These are phyloP conservation scores for Noctua fimbriata DNA, from an alignment of 2,888 invertebrate species.

Conservation along the genomic window DNA sequence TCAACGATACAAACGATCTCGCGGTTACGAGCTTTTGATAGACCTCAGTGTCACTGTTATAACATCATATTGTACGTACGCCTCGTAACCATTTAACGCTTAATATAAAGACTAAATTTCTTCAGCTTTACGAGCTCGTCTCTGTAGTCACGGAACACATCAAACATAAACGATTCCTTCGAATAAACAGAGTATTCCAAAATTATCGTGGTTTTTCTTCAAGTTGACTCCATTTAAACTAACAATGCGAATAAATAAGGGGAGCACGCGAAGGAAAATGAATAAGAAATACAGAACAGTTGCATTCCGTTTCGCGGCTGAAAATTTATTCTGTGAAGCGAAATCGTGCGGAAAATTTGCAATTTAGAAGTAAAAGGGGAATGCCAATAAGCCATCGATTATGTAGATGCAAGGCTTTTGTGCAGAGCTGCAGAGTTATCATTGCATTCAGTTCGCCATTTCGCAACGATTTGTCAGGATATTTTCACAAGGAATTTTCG, in stretches of 20 bases:
- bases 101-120: slow-evolving; percentile 47
- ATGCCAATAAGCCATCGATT: slow-evolving; percentile 90
- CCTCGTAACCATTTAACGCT: slow-evolving; percentile 55
- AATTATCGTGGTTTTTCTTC: slow-evolving; percentile 50
- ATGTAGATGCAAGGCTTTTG: slow-evolving; percentile 89
- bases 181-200: slow-evolving; percentile 22
- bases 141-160: slow-evolving; percentile 48
- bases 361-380: slow-evolving; percentile 90
- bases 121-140: slow-evolving; percentile 43
- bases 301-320: slow-evolving; percentile 83
- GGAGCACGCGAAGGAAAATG: slow-evolving; percentile 71
- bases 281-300: slow-evolving; percentile 82
- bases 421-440: slow-evolving; percentile 86
- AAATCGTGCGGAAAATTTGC: slow-evolving; percentile 90
- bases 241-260: slow-evolving; percentile 73
- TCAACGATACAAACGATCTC: slow-evolving; percentile 7
- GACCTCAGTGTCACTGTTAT: slow-evolving; percentile 49
- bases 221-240: slow-evolving; percentile 55
- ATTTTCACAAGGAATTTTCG: slow-evolving; percentile 79
- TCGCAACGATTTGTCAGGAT: slow-evolving; percentile 85
- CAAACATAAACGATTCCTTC: slow-evolving; percentile 31
- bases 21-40: slow-evolving; percentile 42
- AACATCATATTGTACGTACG: slow-evolving; percentile 41
- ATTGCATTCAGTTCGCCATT: slow-evolving; percentile 83
- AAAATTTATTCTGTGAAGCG: slow-evolving; percentile 87